Evolutionary conservation across 1,140 invertebrate genomes (phyloP).

Genomic region (Leucophenga varia): DNA sequence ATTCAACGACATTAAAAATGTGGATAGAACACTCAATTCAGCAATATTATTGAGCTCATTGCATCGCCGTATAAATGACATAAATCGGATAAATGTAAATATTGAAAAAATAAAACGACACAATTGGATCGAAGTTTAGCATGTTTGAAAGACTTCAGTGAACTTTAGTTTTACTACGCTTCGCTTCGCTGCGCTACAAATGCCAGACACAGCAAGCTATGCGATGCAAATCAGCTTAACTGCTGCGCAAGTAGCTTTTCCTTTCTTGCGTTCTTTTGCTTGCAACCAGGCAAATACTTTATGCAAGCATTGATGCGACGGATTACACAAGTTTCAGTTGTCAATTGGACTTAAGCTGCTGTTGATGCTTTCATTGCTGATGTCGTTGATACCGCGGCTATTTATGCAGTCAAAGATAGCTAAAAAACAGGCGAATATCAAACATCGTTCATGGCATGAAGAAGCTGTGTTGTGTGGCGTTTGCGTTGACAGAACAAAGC

Average conservation of each 20-base stretch:
- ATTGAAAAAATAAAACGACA: slow-evolving; percentile 27
- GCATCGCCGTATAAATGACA: too few relatives aligned
- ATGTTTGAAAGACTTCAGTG: not conserved
- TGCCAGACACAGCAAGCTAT: slow-evolving; percentile 1
- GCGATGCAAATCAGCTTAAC: slow-evolving; percentile 26
- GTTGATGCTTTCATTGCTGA: slow-evolving; percentile 12
- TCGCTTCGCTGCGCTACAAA: too few relatives aligned
- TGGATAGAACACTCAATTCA: too few relatives aligned
- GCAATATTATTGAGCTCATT: too few relatives aligned
- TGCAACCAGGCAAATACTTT: too few relatives aligned
- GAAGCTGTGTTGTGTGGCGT: too few relatives aligned
- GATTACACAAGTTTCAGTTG: slow-evolving; percentile 42
- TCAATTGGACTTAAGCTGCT: slow-evolving; percentile 39
- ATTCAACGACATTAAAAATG: too few relatives aligned
- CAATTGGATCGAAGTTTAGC: slow-evolving; percentile 16
- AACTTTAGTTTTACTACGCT: too few relatives aligned
- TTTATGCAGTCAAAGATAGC: too few relatives aligned
- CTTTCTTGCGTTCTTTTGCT: not conserved
- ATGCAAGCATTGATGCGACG: slow-evolving; percentile 4
- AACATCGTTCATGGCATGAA: too few relatives aligned
- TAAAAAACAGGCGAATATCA: too few relatives aligned
- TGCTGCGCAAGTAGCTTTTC: too few relatives aligned
- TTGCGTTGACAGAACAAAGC: slow-evolving; percentile 20
- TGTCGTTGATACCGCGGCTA: slow-evolving; percentile 3
- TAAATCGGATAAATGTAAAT: slow-evolving; percentile 40